Evolutionary conservation across 1,140 invertebrate species (phyloP), one percentile per base, ranked within the genome.

Genomic region (Drosophila dunni): DNA sequence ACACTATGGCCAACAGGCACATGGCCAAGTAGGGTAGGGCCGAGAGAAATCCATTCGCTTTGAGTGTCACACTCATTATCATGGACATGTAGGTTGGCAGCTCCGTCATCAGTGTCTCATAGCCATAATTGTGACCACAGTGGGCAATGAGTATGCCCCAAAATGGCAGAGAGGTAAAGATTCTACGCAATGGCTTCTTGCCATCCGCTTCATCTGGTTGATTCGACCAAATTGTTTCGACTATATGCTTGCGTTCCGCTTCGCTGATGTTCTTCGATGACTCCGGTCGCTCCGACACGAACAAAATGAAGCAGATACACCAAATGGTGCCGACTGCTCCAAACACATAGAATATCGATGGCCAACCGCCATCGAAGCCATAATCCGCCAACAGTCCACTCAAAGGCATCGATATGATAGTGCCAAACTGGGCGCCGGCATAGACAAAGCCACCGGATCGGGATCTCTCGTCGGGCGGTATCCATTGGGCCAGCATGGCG

Each of bases 81-180:
- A 97, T 96, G 81, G 97, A 96, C 96, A 99, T 97, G 92, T 98
- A 99, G 0, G 97, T 98, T 0, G 98, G 98, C 61, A 99, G 93
- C 88, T 98, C 96, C 0, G 97, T 98, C 94, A 99, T 96, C 63
- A 99, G 94, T 0, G 97, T 99, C 93, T 99, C 96, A 88, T 96
- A 97, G 67, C 96, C 96, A 90, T 96, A 97, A 93, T 97, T 96
- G 80, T 97, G 96, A 13, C 96, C 96, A 94, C 96, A 95, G 79
- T 97, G 96, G 5, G 96, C 96, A 48, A 96, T 93, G 65, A 97
- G 92, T 74, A 97, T 96, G 6, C 96, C 96, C 95, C 96, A 97
- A 91, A 97, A 96, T 8, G 96, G 95, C 71, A 96, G 76, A 1
- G 97, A 98, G 38, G 94, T 95, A 4, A 96, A 75, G 67, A 99